These are phyloP conservation scores for Pipistrellus nathusii DNA, from an alignment of 2,797 vertebrate genomes.

Conservation along the genomic window DNA sequence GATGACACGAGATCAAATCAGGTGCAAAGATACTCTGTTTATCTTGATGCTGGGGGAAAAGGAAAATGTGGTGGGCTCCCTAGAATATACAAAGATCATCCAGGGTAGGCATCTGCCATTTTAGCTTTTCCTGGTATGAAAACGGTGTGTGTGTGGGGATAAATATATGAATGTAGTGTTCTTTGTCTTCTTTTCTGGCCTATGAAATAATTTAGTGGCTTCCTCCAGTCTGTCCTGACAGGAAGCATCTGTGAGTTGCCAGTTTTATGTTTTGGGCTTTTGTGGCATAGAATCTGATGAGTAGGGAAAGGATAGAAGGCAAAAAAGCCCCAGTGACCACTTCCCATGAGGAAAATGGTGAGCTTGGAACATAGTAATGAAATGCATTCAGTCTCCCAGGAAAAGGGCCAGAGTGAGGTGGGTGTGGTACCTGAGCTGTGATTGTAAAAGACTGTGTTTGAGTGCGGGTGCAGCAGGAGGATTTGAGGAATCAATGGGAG, in stretches of 20 bases:
- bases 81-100: neutral
- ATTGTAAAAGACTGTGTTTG: neutral
- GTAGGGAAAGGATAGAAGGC: neutral
- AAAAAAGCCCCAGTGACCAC: neutral
- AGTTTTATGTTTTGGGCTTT: conserved; percentile 18
- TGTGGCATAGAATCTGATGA: conserved; percentile 41
- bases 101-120: neutral
- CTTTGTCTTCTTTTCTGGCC: neutral
- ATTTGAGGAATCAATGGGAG: neutral
- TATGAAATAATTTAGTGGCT: neutral
- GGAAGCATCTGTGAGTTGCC: conserved; percentile 34
- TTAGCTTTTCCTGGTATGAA: neutral
- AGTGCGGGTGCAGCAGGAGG: neutral
- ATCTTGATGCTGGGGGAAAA: neutral
- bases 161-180: neutral
- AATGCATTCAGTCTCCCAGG: neutral
- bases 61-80: too few species aligned
- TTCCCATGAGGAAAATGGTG: neutral
- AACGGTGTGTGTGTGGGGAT: neutral
- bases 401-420: neutral
- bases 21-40: neutral
- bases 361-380: neutral
- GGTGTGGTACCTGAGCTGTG: neutral
- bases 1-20: neutral
- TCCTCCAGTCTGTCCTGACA: neutral